Conservation (phyloP, 1,140 invertebrate species). For the Zeugodacus cucurbitae region DNA sequence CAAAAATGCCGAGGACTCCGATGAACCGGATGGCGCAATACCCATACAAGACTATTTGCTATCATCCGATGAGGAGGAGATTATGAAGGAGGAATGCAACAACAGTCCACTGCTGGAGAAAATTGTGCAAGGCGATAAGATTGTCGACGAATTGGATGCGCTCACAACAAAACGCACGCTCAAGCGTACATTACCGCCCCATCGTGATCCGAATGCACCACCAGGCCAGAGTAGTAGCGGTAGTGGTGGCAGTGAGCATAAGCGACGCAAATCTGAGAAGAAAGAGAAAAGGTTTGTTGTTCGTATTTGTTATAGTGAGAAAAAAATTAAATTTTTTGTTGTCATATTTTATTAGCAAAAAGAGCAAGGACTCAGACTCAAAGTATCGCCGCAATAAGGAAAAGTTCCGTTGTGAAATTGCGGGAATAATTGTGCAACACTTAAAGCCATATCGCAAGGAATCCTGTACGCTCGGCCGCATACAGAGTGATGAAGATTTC, state of each 20-base stretch:
- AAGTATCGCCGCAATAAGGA: conserved; percentile 73
- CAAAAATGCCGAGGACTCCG: conserved; percentile 46
- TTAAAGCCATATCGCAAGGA: conserved; percentile 89
- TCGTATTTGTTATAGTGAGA: background rate
- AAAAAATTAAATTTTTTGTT: too few relatives aligned
- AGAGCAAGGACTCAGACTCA: conserved; percentile 45
- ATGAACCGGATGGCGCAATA: conserved; percentile 47
- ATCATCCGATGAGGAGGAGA: conserved; percentile 58
- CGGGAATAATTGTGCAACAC: conserved; percentile 87
- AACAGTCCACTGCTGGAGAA: conserved; percentile 45
- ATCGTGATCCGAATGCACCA: conserved; percentile 42
- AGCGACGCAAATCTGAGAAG: conserved; percentile 45
- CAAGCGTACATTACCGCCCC: conserved; percentile 41
- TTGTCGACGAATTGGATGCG: conserved; percentile 55
- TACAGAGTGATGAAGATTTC: conserved; percentile 92
- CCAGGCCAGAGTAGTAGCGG: conserved; percentile 44
- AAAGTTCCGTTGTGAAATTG: conserved; percentile 88
- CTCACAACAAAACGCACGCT: conserved; percentile 43
- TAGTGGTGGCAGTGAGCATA: conserved; percentile 41
- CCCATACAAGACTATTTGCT: conserved; percentile 58
- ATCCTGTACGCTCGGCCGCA: conserved; percentile 82
- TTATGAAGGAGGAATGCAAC: conserved; percentile 19
- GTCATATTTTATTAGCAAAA: conserved; percentile 20
- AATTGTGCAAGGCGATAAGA: conserved; percentile 60
- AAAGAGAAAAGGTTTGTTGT: conserved; percentile 44